Evolutionary conservation across 2,888 invertebrate genomes (phyloP).

Genomic region (Gryllus longicercus): DNA sequence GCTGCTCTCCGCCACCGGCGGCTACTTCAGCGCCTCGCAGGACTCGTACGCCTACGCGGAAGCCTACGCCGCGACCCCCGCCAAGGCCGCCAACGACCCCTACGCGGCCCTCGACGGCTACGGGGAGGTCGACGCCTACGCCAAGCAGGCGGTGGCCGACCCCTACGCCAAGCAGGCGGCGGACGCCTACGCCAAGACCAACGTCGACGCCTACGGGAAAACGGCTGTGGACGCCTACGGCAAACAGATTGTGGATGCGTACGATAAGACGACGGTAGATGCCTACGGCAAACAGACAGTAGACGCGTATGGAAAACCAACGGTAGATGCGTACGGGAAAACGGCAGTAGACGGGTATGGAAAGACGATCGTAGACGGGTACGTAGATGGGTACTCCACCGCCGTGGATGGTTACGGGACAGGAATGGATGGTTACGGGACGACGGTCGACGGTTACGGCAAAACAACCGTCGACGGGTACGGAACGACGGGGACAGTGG

Average conservation of each 20-base stretch:
- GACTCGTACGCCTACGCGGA: conserved; percentile 21
- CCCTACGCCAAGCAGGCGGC: neutral
- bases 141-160: neutral
- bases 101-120: conserved; percentile 32
- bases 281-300: neutral
- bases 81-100: conserved; percentile 28
- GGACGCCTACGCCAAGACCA: neutral
- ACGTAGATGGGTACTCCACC: neutral
- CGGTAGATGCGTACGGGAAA: conserved; percentile 4
- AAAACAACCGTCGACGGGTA: conserved; percentile 5
- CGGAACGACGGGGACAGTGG: neutral
- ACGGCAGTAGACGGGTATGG: neutral
- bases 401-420: neutral
- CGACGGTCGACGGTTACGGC: neutral
- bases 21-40: conserved; percentile 25
- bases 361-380: neutral
- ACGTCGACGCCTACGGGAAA: neutral
- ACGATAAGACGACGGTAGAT: neutral
- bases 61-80: neutral
- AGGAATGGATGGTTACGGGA: neutral
- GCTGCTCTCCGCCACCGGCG: conserved; percentile 37
- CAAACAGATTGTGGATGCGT: neutral
- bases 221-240: neutral
- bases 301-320: neutral
- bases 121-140: neutral